Evolutionary conservation across 2,797 vertebrate genomes (phyloP), one percentile per base, ranked within the genome.

Genomic region (Crypturellus tataupa): DNA sequence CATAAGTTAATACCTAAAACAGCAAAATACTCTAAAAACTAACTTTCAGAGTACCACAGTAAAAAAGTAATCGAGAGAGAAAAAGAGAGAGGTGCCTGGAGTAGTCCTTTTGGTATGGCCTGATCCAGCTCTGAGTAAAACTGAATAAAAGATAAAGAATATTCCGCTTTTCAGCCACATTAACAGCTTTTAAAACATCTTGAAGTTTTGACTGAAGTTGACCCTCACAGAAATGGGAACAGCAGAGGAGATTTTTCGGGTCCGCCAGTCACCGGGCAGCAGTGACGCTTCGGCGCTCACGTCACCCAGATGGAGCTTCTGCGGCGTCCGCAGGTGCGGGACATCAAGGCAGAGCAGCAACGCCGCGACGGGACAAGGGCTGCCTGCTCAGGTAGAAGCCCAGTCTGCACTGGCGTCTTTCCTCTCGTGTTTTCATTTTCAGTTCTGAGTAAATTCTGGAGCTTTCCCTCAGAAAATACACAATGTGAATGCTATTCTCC

Each of bases 261-360:
- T 55, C 21, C 1, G 3, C 31, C 53, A 25, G 2, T 12, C n/a
- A 46, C 9, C 10, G 6, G 2, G 1, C 10, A 5, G 18, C 49
- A 63, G 9, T 7, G 60, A 5, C 2, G 2, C 27, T 58, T 12
- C 62, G 24, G 53, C 10, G 13, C 24, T n/a, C 29, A 24, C 12
- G 14, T 5, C 70, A 73, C 31, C 6, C 19, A 58, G 21, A 18
- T 10, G 47, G 12, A 12, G 47, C 11, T 49, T 10, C 20, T 7
- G 47, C 12, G 47, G 12, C 21, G 46, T 10, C 7, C 23, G 23
- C 23, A 6, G 9, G 47, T 12, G 47, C 23, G 10, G 68, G 25
- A 19, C 24, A 46, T 0, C 21, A 31, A 62, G 33, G 73, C 16
- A 25, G 29, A n/a, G 55, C 9, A 79, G 59, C 3, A 90, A 91